phyloP scores from a whole-genome alignment of 2,113 vertebrate genomes.

The Hystrix cristata region DNA sequence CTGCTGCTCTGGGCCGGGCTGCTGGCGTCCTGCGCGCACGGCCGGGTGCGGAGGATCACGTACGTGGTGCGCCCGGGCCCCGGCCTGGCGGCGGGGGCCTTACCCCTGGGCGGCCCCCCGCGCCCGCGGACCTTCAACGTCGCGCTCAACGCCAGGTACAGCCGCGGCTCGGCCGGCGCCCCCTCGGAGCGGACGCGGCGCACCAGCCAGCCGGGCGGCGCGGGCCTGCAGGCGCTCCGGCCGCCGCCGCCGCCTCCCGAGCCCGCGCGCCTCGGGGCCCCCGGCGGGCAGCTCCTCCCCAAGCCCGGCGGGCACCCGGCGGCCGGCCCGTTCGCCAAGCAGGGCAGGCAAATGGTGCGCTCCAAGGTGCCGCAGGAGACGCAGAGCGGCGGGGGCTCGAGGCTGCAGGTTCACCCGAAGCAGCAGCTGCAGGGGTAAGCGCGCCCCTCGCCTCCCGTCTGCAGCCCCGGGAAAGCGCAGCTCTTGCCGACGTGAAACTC shows the following conservation, averaged over 20 bases:
- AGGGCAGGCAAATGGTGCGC: conserved; percentile 82
- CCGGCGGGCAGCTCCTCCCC: conserved; percentile 85
- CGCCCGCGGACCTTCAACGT: conserved; percentile 90
- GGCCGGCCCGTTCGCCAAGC: conserved; percentile 85
- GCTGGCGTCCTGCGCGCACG: conserved; percentile 86
- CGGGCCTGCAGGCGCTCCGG: conserved; percentile 84
- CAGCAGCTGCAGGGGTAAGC: conserved; percentile 88
- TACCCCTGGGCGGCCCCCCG: conserved; percentile 70
- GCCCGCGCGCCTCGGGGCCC: conserved; percentile 78
- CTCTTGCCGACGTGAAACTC: not conserved
- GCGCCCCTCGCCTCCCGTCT: not conserved
- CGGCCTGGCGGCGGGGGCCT: conserved; percentile 76
- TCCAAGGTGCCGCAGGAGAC: conserved; percentile 77
- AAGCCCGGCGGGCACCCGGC: conserved; percentile 82
- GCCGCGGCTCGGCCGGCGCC: conserved; percentile 85
- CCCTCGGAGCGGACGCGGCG: conserved; percentile 92
- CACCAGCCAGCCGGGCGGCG: conserved; percentile 87
- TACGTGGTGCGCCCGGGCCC: conserved; percentile 93
- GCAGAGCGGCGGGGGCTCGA: conserved; percentile 81
- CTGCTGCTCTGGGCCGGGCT: conserved; percentile 88
- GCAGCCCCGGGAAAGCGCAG: not conserved
- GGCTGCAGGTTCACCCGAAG: conserved; percentile 87
- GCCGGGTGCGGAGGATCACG: conserved; percentile 91
- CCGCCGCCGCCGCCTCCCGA: conserved; percentile 65
- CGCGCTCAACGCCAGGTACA: conserved; percentile 89